Percentiles rank a stretch among this genome's conserved stretches.
Conservation (phyloP, 1,140 invertebrate species). For the Bursaphelenchus mucronatus region DNA sequence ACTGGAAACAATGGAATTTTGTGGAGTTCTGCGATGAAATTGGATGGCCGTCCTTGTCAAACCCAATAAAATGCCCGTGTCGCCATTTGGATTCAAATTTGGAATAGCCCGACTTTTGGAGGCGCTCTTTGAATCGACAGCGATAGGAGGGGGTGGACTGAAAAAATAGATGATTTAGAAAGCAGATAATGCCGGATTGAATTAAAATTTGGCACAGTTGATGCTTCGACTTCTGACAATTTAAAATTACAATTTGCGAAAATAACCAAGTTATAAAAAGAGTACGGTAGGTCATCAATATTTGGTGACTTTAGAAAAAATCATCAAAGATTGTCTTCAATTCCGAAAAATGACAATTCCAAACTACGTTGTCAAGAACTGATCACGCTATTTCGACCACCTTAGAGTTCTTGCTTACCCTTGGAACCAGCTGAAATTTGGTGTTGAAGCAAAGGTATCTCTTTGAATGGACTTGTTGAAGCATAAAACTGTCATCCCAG, state of each 20-base stretch:
- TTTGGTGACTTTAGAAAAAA: slow-evolving; percentile 3
- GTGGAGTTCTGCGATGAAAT: not conserved
- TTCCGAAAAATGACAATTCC: not conserved
- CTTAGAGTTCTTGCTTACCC: slow-evolving; percentile 1
- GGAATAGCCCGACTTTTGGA: slow-evolving; percentile 4
- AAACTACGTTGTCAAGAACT: not conserved
- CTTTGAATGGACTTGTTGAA: slow-evolving; percentile 10
- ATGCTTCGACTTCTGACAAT: not conserved
- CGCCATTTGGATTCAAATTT: slow-evolving; percentile 3
- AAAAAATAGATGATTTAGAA: not conserved
- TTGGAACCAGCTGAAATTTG: not conserved
- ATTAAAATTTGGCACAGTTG: not conserved
- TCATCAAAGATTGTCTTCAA: not conserved
- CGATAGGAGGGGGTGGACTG: not conserved
- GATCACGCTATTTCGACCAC: not conserved
- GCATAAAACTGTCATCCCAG: slow-evolving; percentile 2
- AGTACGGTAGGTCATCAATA: not conserved
- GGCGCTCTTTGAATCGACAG: slow-evolving; percentile 14
- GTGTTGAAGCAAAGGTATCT: slow-evolving; percentile 13
- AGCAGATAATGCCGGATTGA: too few relatives aligned
- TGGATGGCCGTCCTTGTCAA: slow-evolving; percentile 11
- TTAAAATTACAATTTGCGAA: not conserved
- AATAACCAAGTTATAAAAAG: not conserved
- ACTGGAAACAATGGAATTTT: slow-evolving; percentile 9
- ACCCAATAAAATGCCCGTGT: slow-evolving; percentile 5